These are phyloP conservation scores for Tryphoninae sp. DNA, from an alignment of 2,888 invertebrate genomes.

Conservation along the genomic window DNA sequence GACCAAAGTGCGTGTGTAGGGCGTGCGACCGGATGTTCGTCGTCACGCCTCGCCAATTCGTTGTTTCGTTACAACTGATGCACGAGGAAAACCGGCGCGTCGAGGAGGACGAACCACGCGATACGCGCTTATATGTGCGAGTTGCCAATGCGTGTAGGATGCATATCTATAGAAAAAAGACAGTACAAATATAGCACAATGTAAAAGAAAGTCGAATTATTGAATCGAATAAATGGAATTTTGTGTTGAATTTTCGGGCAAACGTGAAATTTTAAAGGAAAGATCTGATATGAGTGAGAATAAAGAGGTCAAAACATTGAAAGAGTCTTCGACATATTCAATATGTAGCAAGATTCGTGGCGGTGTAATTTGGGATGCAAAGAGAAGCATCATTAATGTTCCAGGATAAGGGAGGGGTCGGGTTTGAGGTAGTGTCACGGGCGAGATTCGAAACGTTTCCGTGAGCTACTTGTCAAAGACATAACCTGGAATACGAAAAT, in stretches of 20 bases:
- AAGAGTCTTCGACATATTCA: slow-evolving; percentile 6
- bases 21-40: slow-evolving; percentile 80
- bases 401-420: background rate
- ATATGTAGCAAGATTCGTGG: slow-evolving; percentile 14
- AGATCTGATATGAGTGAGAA: background rate
- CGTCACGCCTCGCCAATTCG: slow-evolving; percentile 77
- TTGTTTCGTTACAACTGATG: slow-evolving; percentile 65
- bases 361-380: slow-evolving; percentile 48
- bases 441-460: slow-evolving; percentile 45
- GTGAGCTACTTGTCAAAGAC: slow-evolving; percentile 62
- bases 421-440: slow-evolving; percentile 16
- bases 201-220: background rate
- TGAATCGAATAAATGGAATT: background rate
- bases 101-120: slow-evolving; percentile 41
- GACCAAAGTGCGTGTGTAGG: slow-evolving; percentile 69
- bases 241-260: background rate
- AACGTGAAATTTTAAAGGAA: background rate
- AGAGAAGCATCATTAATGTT: slow-evolving; percentile 43
- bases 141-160: background rate
- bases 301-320: background rate
- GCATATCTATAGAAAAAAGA: background rate
- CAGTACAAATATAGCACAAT: background rate
- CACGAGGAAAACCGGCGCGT: slow-evolving; percentile 43
- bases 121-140: slow-evolving; percentile 44
- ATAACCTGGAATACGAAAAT: slow-evolving; percentile 52